Evolutionary conservation across 2,888 invertebrate genomes (phyloP), one percentile per base, ranked within the genome.

Genomic region (Catocala fraxini): DNA sequence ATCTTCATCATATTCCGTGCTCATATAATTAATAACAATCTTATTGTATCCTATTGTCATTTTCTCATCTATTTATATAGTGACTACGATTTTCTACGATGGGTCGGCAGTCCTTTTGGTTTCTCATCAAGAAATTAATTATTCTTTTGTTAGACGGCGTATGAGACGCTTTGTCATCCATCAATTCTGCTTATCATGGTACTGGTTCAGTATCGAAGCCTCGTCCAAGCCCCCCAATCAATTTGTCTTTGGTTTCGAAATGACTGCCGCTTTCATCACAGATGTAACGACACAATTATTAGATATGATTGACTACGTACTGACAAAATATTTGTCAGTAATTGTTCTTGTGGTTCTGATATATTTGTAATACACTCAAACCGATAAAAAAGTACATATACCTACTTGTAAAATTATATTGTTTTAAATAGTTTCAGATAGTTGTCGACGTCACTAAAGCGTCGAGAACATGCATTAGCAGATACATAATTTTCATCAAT

Each of bases 71-170:
- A 78, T 77, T 82, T 81, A 76, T 75, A 67, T 62, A 66, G 61
- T 80, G 81, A 81, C 82, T 83, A 81, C 81, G 77, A 83, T 86
- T 85, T 79, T 80, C 65, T 73, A 73, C 78, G 80, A 75, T 73
- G 73, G 77, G 78, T 75, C 81, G 79, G 78, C 80, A 77, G 73
- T 80, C 82, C 83, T 82, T 82, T 86, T 84, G 83, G 83, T 84
- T 87, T 90, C 87, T 89, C 88, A 86, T 89, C 89, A 83, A 80
- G 81, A 85, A 89, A 90, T 89, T 92, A 93, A 93, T 92, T 92
- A 89, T 89, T 89, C 90, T 86, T 89, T 91, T 91, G 91, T 91
- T 87, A 79, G 83, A 62, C 73, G 72, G 73, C 84, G 81, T 80
- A 82, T 81, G 79, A 87, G 80, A 74, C 76, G 90, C 91, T 75